A percentile compares a stretch with the other conserved stretches of the same genome.
These are phyloP conservation scores for Lycaena phlaeas DNA, from an alignment of 2,888 invertebrate species.

Conservation along the genomic window DNA sequence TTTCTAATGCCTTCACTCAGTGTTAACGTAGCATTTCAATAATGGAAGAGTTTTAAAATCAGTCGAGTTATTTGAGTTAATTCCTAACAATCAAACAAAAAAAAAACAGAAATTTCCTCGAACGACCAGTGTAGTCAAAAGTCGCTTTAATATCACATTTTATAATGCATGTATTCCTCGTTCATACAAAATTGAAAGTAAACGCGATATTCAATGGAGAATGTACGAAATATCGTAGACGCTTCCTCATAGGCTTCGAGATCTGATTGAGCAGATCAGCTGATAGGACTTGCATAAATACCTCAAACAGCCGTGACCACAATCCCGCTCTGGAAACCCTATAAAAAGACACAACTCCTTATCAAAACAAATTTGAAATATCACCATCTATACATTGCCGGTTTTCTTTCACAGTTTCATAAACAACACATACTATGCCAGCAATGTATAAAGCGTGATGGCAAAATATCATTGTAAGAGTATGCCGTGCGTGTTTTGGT, in stretches of 20 bases:
- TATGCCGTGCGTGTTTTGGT: constrained; percentile 24
- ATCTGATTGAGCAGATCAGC: constrained; percentile 29
- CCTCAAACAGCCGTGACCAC: constrained; percentile 51
- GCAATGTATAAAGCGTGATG: constrained; percentile 22
- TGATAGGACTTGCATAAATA: constrained; percentile 53
- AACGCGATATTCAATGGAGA: not conserved
- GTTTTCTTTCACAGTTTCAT: not conserved
- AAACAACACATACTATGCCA: not conserved
- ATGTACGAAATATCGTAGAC: constrained; percentile 3
- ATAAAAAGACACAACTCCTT: constrained; percentile 17
- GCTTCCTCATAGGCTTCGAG: constrained; percentile 11
- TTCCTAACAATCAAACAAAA: too few relatives aligned
- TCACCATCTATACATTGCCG: constrained; percentile 19
- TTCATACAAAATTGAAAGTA: not conserved
- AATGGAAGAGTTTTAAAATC: too few relatives aligned
- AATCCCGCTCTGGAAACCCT: constrained; percentile 30
- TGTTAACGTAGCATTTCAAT: too few relatives aligned
- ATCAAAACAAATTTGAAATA: constrained; percentile 13
- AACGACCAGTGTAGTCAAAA: too few relatives aligned
- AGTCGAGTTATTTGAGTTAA: too few relatives aligned
- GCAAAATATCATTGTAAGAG: constrained; percentile 14
- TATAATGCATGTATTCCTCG: too few relatives aligned
- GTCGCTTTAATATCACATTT: too few relatives aligned
- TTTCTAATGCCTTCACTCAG: too few relatives aligned
- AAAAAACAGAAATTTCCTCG: too few relatives aligned